phyloP scores from a whole-genome alignment of 2,888 invertebrate species.

The Poecilobothrus nobilitatus region DNA sequence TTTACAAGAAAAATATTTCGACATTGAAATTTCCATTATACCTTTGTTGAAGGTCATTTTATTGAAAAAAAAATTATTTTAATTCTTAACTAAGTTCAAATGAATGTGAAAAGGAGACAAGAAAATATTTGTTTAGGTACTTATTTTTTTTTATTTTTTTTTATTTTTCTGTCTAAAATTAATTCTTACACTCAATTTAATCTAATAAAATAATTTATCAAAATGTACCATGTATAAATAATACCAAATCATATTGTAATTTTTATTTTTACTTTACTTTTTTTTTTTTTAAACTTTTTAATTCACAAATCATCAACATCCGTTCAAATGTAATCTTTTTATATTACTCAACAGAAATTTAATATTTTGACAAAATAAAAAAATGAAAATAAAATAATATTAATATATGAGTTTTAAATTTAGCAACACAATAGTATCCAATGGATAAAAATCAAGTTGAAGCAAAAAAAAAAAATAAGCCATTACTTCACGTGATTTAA shows the following conservation, averaged over 20 bases:
- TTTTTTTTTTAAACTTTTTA: background rate
- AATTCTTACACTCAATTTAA: too few relatives aligned
- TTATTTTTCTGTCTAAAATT: too few relatives aligned
- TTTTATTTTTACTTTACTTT: background rate
- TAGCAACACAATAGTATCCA: background rate
- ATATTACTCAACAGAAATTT: background rate
- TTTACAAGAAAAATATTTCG: too few relatives aligned
- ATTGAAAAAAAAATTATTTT: too few relatives aligned
- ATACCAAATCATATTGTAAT: background rate
- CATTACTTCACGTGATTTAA: background rate
- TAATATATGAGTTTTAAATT: too few relatives aligned
- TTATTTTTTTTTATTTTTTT: too few relatives aligned
- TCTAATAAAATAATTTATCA: too few relatives aligned
- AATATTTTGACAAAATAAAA: background rate
- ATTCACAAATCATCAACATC: slow-evolving; percentile 7
- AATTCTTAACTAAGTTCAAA: too few relatives aligned
- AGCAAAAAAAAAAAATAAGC: background rate
- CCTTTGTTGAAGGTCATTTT: too few relatives aligned
- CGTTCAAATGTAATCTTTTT: background rate
- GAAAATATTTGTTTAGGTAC: too few relatives aligned
- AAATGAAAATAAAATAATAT: background rate
- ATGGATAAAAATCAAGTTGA: background rate
- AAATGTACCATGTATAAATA: background rate
- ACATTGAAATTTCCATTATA: too few relatives aligned
- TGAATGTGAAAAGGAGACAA: too few relatives aligned